Base-by-base conservation (phyloP, 2,113 vertebrate genomes). In the Paraplagusia blochii region DNA sequence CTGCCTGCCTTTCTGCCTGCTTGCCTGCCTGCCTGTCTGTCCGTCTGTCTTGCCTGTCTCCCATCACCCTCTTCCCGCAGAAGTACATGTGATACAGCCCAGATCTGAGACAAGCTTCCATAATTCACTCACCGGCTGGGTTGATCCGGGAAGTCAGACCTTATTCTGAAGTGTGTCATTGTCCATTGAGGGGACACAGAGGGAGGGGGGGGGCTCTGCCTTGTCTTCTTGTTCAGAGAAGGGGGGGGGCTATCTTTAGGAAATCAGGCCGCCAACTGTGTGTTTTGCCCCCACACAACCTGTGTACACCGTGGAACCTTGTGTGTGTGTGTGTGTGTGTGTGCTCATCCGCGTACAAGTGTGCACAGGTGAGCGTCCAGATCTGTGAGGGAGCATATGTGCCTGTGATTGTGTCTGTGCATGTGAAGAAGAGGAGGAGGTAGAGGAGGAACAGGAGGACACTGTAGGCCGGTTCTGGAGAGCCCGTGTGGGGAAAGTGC, bases 201-300 rank as follows among this genome's bases (percentile, higher is more conserved):
- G 15, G 45, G 18, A 18, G 46, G 46, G 19, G 17, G 9, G 3
- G 7, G 38, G 61, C 45, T 63, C 59, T 76, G 66, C 51, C 60
- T 54, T 11, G 17, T 9, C 29, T 11, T 46, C 16, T 33, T 16
- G 12, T 53, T 53, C 61, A 69, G 63, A n/a, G n/a, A n/a, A n/a
- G n/a, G n/a, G 72, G 55, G 57, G 52, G 57, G 72, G 45, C 19
- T 47, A 39, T 74, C 66, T 77, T 79, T 65, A 75, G 65, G 66
- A 76, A 77, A 81, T 49, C 80, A 72, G 77, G 69, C 77, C 49
- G 49, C 63, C 71, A 71, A 79, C 69, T 77, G 69, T 77, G 69
- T 76, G 76, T 62, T 67, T 59, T 61, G 70, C 69, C 75, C 56
- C 64, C 77, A 67, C 69, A 61, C 51, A 53, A 56, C 46, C 47